Conservation (phyloP, 2,113 vertebrate species). For the Cairina moschata region DNA sequence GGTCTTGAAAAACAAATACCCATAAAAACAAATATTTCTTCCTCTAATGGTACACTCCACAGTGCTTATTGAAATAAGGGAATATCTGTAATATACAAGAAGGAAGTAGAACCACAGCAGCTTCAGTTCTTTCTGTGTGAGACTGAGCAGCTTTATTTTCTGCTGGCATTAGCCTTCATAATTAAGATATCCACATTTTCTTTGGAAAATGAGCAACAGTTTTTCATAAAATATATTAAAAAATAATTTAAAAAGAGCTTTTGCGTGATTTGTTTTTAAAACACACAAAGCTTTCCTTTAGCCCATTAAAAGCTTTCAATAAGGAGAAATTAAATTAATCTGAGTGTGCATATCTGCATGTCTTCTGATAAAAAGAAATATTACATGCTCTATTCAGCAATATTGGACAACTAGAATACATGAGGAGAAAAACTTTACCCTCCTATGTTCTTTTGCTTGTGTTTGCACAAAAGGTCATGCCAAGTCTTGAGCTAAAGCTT, state of each 20-base stretch:
- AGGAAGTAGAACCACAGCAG: background rate
- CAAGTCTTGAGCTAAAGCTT: background rate
- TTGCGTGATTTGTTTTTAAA: background rate
- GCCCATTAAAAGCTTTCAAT: background rate
- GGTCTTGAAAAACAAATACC: background rate
- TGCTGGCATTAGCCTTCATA: background rate
- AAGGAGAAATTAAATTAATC: background rate
- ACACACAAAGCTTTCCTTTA: background rate
- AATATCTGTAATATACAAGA: background rate
- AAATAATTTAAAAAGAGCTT: background rate
- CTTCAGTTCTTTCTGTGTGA: background rate
- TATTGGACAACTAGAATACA: background rate
- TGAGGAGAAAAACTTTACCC: background rate
- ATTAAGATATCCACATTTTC: background rate
- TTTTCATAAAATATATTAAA: background rate
- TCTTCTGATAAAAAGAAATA: background rate
- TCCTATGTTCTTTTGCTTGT: background rate
- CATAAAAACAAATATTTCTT: background rate
- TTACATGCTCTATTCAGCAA: background rate
- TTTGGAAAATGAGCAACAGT: background rate
- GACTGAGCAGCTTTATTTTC: background rate
- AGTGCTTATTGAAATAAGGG: background rate
- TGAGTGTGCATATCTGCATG: background rate
- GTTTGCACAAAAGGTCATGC: background rate
- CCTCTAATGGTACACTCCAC: background rate